These are phyloP conservation scores for Apotomis capreana DNA, from an alignment of 2,888 invertebrate genomes.

Conservation along the genomic window DNA sequence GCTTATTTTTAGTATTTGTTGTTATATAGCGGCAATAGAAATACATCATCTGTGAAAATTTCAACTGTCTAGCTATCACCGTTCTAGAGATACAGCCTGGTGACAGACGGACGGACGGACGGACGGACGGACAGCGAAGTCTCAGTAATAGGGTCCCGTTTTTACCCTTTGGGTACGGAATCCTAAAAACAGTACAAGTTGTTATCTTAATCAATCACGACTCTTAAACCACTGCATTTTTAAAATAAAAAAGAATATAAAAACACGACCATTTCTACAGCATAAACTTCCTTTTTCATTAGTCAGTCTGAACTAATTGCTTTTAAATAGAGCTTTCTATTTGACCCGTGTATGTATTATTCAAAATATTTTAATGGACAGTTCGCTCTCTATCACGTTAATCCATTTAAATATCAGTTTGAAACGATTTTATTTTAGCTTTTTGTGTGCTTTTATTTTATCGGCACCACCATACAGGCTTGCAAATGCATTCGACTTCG, in stretches of 20 bases:
- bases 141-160: too few relatives aligned
- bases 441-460: conserved; percentile 8
- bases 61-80: too few relatives aligned
- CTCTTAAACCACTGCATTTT: background rate
- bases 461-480: background rate
- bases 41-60: too few relatives aligned
- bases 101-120: too few relatives aligned
- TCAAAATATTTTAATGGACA: conserved; percentile 66
- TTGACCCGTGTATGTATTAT: conserved; percentile 57
- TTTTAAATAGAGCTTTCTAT: conserved; percentile 61
- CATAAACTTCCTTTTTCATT: conserved; percentile 1
- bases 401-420: conserved; percentile 49
- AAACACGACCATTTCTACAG: background rate
- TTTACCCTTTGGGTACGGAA: too few relatives aligned
- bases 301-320: conserved; percentile 54
- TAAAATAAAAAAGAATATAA: background rate
- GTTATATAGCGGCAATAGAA: too few relatives aligned
- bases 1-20: too few relatives aligned
- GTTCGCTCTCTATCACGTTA: conserved; percentile 49
- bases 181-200: too few relatives aligned
- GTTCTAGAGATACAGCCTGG: too few relatives aligned
- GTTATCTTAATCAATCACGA: too few relatives aligned
- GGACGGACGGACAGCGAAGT: too few relatives aligned
- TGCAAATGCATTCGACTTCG: too few relatives aligned
- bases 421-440: conserved; percentile 18